Percentiles rank a stretch among this genome's conserved stretches.
These are phyloP conservation scores for Camponotus fellah DNA, from an alignment of 2,888 invertebrate genomes.

Conservation along the genomic window DNA sequence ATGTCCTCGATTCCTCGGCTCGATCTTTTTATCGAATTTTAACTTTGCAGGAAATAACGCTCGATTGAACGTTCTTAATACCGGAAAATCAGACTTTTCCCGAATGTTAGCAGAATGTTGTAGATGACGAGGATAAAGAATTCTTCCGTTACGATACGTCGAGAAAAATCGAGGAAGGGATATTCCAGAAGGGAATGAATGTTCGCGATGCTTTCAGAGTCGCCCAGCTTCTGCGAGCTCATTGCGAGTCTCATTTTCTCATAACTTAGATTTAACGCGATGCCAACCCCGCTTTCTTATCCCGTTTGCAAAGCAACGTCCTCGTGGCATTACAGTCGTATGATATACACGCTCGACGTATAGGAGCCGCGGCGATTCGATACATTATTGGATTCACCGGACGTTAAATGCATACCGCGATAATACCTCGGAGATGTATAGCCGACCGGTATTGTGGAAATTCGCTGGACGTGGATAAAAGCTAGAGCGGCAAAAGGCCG, in stretches of 20 bases:
- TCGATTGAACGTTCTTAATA: conserved; percentile 12
- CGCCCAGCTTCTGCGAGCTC: neutral
- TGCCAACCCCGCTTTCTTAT: neutral
- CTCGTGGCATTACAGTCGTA: neutral
- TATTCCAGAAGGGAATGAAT: neutral
- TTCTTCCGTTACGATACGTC: neutral
- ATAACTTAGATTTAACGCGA: conserved; percentile 14
- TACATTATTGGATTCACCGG: conserved; percentile 53
- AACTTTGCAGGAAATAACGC: conserved; percentile 11
- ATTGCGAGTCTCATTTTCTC: conserved; percentile 14
- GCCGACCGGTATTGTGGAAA: conserved; percentile 44
- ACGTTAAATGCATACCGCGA: conserved; percentile 45
- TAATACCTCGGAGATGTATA: conserved; percentile 48
- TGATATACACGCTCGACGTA: neutral
- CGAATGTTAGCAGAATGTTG: neutral
- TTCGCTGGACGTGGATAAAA: conserved; percentile 40
- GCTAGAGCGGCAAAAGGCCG: conserved; percentile 25
- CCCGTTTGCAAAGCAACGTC: conserved; percentile 5
- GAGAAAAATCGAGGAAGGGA: neutral
- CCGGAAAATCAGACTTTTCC: neutral
- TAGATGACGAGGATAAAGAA: neutral
- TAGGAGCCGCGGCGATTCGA: conserved; percentile 30
- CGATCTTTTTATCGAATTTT: neutral
- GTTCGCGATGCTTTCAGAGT: neutral
- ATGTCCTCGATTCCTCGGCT: neutral